Evolutionary conservation across 1,140 invertebrate species (phyloP), one percentile per base, ranked within the genome.

Genomic region (Asobara japonica): DNA sequence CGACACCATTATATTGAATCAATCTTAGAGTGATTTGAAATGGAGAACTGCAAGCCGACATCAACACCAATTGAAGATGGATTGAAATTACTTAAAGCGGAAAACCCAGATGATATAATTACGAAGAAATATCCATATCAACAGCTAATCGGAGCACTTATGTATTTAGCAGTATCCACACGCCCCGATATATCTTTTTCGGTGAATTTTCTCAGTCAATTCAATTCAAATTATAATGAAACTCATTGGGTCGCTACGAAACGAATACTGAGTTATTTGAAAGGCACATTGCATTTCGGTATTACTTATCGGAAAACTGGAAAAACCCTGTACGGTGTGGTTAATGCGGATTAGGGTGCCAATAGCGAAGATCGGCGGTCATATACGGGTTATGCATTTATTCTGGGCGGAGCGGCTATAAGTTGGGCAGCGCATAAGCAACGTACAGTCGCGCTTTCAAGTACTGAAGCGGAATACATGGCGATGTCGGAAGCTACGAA

Each of bases 131-230:
- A 22, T 22, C 75, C 73, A 45, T 88, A 79, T 71, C 78, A 81
- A 74, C 51, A 86, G 27, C 38, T 82, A 5, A 79, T 88, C 20
- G 85, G 86, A 20, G 25, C 22, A 29, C 11, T 60, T 3, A 78
- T 88, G 74, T 88, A 88, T 76, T 66, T 87, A 5, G 70, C 85
- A 16, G 76, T 83, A 4, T 56, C 77, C 1, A 87, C 87, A 6
- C 73, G 88, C 41, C 87, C 86, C 30, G 87, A 89, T 76, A 84
- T 89, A 48, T 64, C 83, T 6, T 89, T 80, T 77, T 73, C 83
- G 27, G 83, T 89, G 0, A 82, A 77, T 66, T 29, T 29, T 11
- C n/a, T 60, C 6, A 45, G 11, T 3, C 78, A 74, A 41, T 80
- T 76, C 27, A 60, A 60, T 13, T 4, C 2, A 3, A 29, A 30